Evolutionary conservation across 1,140 invertebrate species (phyloP), one percentile per base, ranked within the genome.

Genomic region (Araneus ventricosus): DNA sequence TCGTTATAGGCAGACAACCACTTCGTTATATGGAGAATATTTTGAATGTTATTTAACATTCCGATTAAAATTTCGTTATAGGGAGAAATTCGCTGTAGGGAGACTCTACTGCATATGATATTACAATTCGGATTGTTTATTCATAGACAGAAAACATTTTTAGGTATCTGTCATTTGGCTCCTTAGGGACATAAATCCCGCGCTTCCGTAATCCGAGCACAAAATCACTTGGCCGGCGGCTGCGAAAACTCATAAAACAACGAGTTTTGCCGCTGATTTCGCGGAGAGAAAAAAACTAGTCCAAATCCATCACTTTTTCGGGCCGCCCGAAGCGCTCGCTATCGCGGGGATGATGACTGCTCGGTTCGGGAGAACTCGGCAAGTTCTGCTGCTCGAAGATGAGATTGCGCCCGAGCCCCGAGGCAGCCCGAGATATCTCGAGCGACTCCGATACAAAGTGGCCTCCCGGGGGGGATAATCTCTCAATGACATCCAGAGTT

Each of bases 181-280:
- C 45, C 45, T 52, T 52, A 17, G 45, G 17, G 45, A 52, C 45
- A 52, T 52, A 52, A 52, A 52, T 52, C 45, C 45, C 45, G 1
- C 10, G 45, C 45, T 4, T 52, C 45, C 14, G 45, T 52, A 17
- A 17, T 52, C 45, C 45, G 45, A 8, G 17, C 45, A 14, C 0
- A 8, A 14, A 52, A 52, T 52, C 24, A 67, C 24, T n/a, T 17
- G 27, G 67, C 67, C 67, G 1, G 30, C 0, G 30, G 67, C 7
- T 20, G 67, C 30, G 20, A 75, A 75, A 30, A 75, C n/a, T 30
- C 27, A 75, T 75, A 75, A 34, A 75, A 75, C 67, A 75, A 67
- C 61, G 61, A 75, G 67, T 75, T 75, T 75, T 30, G 17, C 67
- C 10, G 34, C 67, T 75, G 67, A 75, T 75, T 75, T 20, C 67